These are phyloP conservation scores for Lethrus apterus DNA, from an alignment of 1,140 invertebrate species.

Conservation along the genomic window DNA sequence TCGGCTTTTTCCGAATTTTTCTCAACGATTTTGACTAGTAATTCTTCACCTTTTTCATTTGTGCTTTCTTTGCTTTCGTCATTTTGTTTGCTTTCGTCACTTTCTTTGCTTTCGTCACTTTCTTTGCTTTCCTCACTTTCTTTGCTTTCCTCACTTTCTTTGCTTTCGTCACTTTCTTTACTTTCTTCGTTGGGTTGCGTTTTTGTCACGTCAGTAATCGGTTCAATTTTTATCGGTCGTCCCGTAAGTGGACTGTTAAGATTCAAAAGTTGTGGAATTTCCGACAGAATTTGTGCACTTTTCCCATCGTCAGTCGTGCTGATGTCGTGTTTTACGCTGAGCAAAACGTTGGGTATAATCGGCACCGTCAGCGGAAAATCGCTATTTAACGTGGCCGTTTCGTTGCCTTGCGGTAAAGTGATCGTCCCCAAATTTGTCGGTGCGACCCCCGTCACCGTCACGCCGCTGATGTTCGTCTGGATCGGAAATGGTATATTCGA, in stretches of 20 bases:
- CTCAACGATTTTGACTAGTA: not conserved
- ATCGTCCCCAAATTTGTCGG: slow-evolving; percentile 5
- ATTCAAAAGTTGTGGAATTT: not conserved
- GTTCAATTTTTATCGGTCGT: not conserved
- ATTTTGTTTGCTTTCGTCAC: not conserved
- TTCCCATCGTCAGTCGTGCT: slow-evolving; percentile 1
- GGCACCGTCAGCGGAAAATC: slow-evolving; percentile 12
- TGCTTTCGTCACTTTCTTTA: not conserved
- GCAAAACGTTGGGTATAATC: slow-evolving; percentile 3
- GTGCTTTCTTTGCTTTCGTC: not conserved
- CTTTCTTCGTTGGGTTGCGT: not conserved
- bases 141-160: too few relatives aligned
- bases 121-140: not conserved
- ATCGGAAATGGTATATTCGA: slow-evolving; percentile 47
- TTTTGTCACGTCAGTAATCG: too few relatives aligned
- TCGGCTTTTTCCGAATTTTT: not conserved
- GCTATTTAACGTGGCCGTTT: slow-evolving; percentile 1
- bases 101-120: slow-evolving; percentile 1
- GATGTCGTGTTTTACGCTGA: slow-evolving; percentile 7
- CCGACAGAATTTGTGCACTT: not conserved
- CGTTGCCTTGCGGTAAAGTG: not conserved
- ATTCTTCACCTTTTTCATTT: not conserved
- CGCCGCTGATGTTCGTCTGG: slow-evolving; percentile 46
- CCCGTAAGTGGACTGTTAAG: slow-evolving; percentile 1
- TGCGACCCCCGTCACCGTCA: slow-evolving; percentile 41